phyloP scores from a whole-genome alignment of 2,888 invertebrate species.

The Myathropa florea region DNA sequence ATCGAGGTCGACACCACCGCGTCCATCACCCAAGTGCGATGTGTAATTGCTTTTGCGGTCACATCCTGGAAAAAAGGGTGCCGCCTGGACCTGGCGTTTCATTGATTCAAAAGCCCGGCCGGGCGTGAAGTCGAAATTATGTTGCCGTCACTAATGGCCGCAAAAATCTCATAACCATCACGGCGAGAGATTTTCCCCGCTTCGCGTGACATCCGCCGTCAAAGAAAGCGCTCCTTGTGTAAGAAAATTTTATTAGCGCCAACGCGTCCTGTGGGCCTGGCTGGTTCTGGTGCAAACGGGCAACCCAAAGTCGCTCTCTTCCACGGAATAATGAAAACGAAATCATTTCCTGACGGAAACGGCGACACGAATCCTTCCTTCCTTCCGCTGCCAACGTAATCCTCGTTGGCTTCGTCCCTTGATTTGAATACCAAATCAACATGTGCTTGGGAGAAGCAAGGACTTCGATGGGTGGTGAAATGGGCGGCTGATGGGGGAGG shows the following conservation, averaged over 20 bases:
- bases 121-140: background rate
- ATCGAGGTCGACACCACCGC: too few relatives aligned
- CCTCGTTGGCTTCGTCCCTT: background rate
- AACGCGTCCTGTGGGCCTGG: background rate
- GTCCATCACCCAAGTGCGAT: too few relatives aligned
- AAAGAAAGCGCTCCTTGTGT: background rate
- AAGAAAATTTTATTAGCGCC: background rate
- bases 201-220: background rate
- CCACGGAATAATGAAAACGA: constrained; percentile 22
- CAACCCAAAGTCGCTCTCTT: background rate
- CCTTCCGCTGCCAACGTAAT: background rate
- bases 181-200: background rate
- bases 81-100: background rate
- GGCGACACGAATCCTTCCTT: constrained; percentile 27
- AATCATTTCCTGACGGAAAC: constrained; percentile 28
- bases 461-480: background rate
- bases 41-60: constrained; percentile 42
- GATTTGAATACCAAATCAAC: background rate
- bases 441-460: background rate
- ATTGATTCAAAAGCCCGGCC: background rate
- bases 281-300: background rate
- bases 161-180: background rate
- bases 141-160: background rate
- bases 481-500: background rate
- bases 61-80: background rate